Evolutionary conservation across 2,113 vertebrate genomes (phyloP), one percentile per base, ranked within the genome.

Genomic region (Sorex araneus): DNA sequence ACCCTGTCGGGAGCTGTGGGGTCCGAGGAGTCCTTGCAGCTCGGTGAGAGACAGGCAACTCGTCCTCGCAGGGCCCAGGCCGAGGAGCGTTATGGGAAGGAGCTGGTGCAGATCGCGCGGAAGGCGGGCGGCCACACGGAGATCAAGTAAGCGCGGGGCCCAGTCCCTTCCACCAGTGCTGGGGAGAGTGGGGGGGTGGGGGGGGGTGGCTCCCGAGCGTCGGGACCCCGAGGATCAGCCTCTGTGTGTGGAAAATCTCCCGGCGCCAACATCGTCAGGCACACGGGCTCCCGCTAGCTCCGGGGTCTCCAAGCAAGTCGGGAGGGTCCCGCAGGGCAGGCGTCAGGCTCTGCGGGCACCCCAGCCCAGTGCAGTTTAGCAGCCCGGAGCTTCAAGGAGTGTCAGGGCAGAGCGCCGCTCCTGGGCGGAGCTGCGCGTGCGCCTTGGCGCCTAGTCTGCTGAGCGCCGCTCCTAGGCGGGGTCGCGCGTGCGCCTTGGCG

Each of bases 21-120:
- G 54, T 0, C 8, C 10, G 64, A 66, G 8, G 28, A 27, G 64
- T 12, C 25, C 64, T 27, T 21, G 7, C 19, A 2, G 18, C 3
- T 1, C 34, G 0, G 34, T 7, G 4, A 12, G 47, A 50, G 47
- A 50, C 47, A 9, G 47, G 6, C 74, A 1, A 28, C 92, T 50
- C 91, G 96, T 92, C 28, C 63, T 34, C 75, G 57, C 94, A 99
- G 99, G 97, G 99, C 99, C 28, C 98, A 98, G 47, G 99, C 99
- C 2, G 99, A 99, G 95, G 99, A 99, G 89, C 98, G 98, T 86
- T 99, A 99, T 0, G 99, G 99, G 47, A 99, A 99, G 83, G 99
- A 99, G 88, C 95, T 99, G 92, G 92, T 99, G 32, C 97, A 99
- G 75, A 99, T 99, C 0, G 99, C 99, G 1, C 98, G 98, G 64